Evolutionary conservation across 1,140 invertebrate genomes (phyloP).

Genomic region (Meloidogyne exigua): DNA sequence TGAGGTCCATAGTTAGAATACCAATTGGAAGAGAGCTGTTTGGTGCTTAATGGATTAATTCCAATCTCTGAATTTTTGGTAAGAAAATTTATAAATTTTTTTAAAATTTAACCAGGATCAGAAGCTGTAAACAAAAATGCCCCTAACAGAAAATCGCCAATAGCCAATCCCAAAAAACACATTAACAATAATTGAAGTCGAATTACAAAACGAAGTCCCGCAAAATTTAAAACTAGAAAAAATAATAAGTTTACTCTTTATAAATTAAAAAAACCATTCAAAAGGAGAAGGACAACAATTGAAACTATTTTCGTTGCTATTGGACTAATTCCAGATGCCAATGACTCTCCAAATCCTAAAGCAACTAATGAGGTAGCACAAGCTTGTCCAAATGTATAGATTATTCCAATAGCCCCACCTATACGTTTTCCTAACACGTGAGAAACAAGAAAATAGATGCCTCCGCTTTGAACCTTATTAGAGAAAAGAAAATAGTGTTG

Average conservation of each 20-base stretch:
- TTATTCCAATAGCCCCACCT: conserved; percentile 82
- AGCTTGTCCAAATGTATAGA: conserved; percentile 94
- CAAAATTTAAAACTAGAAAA: conserved; percentile 76
- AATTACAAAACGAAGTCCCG: conserved; percentile 88
- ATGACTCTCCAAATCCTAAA: conserved; percentile 89
- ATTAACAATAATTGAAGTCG: conserved; percentile 83
- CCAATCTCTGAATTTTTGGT: conserved; percentile 72
- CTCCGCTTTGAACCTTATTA: conserved; percentile 72
- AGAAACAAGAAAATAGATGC: conserved; percentile 88
- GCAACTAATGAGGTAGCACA: conserved; percentile 91
- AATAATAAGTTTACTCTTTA: background rate
- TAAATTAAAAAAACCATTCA: conserved; percentile 68
- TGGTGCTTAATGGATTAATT: conserved; percentile 79
- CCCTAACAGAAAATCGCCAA: conserved; percentile 83
- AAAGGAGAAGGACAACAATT: conserved; percentile 75
- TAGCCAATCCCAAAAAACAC: conserved; percentile 78
- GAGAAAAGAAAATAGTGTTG: background rate
- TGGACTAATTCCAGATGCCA: conserved; percentile 75
- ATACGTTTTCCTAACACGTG: conserved; percentile 88
- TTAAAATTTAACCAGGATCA: conserved; percentile 59
- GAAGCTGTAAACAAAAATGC: conserved; percentile 73
- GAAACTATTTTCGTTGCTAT: conserved; percentile 77
- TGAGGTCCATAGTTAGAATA: conserved; percentile 76
- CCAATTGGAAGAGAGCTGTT: conserved; percentile 79
- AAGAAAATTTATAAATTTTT: conserved; percentile 67